These are phyloP conservation scores for Heliconius sara DNA, from an alignment of 2,888 invertebrate species.

Conservation along the genomic window DNA sequence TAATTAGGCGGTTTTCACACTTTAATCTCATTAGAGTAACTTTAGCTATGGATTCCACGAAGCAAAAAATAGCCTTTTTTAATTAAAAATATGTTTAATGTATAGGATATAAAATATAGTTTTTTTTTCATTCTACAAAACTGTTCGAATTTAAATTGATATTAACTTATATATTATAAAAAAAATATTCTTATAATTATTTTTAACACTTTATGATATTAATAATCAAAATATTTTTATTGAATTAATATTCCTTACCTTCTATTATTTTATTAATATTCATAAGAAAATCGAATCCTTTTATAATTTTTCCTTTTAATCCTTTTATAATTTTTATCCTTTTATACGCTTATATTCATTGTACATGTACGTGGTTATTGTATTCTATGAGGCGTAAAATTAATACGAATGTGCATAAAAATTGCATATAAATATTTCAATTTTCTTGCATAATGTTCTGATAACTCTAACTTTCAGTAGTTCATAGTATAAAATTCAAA, in stretches of 20 bases:
- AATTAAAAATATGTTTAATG: neutral
- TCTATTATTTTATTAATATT: neutral
- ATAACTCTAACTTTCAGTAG: too few relatives aligned
- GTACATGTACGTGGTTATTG: neutral
- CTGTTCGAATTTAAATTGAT: neutral
- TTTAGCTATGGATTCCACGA: neutral
- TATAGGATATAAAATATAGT: too few relatives aligned
- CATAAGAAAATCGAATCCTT: neutral
- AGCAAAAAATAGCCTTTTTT: neutral
- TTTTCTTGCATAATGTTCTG: neutral
- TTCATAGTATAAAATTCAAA: too few relatives aligned
- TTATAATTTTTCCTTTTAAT: neutral
- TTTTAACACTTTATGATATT: too few relatives aligned
- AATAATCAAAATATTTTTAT: neutral
- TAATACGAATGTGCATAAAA: neutral
- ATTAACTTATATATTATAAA: neutral
- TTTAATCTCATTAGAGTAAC: conserved; percentile 12
- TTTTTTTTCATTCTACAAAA: neutral
- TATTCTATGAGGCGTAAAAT: conserved; percentile 11
- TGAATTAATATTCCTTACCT: neutral
- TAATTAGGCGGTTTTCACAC: conserved; percentile 6
- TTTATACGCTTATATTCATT: neutral
- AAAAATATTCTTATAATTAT: too few relatives aligned
- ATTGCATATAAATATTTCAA: conserved; percentile 1
- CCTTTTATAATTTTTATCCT: neutral